Evolutionary conservation across 1,140 invertebrate species (phyloP).

Genomic region (Listronotus bonariensis): DNA sequence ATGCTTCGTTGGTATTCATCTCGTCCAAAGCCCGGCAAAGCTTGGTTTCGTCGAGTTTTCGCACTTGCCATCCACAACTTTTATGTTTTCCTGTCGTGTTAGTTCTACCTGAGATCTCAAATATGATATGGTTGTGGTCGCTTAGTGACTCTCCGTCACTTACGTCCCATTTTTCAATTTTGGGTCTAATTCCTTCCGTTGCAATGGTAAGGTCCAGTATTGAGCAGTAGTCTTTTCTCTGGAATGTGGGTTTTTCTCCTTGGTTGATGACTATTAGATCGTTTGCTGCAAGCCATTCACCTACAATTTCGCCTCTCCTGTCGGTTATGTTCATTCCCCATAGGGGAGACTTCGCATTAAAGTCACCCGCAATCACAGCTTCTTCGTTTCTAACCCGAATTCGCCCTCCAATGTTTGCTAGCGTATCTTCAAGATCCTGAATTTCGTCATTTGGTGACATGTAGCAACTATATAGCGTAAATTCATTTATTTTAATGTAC

Average conservation of each 20-base stretch:
- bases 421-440: neutral
- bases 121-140: neutral
- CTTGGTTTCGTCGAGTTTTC: too few species aligned
- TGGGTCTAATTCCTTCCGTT: neutral
- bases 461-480: too few species aligned
- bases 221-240: neutral
- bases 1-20: too few species aligned
- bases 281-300: neutral
- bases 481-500: too few species aligned
- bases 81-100: too few species aligned
- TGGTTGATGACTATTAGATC: neutral
- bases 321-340: neutral
- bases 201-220: slow-evolving; percentile 2
- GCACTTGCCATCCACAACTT: too few species aligned
- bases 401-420: neutral
- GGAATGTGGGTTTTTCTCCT: slow-evolving; percentile 3
- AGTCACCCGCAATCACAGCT: neutral
- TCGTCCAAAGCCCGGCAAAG: too few species aligned
- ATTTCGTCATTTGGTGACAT: neutral
- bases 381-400: too few species aligned
- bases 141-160: neutral
- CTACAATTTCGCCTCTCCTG: neutral
- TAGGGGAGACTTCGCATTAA: slow-evolving; percentile 8
- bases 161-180: slow-evolving; percentile 6
- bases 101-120: too few species aligned